Conservation (phyloP, 2,797 vertebrate genomes). For the Acanthurus tractus region DNA sequence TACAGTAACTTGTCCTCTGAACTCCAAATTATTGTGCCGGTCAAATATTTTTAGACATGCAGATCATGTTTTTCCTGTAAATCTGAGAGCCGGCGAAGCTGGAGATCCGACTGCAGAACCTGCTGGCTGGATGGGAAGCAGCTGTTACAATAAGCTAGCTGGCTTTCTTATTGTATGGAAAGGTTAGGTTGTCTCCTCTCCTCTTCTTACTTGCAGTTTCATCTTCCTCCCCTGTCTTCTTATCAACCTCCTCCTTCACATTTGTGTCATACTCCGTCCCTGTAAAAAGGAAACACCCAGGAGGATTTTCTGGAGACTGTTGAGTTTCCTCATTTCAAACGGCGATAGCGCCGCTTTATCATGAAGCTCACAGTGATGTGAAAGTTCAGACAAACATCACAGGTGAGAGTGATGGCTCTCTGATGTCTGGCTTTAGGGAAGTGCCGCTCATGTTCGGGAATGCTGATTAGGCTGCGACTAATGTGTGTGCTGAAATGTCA, state of each 20-base stretch:
- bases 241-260: no score
- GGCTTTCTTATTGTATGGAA: not conserved
- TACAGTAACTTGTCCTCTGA: not conserved
- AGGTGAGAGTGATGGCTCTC: slow-evolving; percentile 39
- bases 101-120: not conserved
- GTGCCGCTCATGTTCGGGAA: slow-evolving; percentile 23
- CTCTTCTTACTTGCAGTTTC: no score
- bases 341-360: slow-evolving; percentile 43
- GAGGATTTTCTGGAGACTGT: not conserved
- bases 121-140: not conserved
- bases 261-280: no score
- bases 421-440: slow-evolving; percentile 46
- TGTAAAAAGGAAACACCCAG: not conserved
- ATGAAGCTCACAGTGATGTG: slow-evolving; percentile 48
- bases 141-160: not conserved
- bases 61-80: not conserved
- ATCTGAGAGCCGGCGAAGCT: not conserved
- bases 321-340: slow-evolving; percentile 12
- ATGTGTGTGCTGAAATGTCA: not conserved
- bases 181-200: no score
- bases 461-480: slow-evolving; percentile 34
- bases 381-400: slow-evolving; percentile 54
- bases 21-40: no score
- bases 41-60: not conserved
- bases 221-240: no score